These are phyloP conservation scores for Nezara viridula DNA, from an alignment of 2,888 invertebrate species.

Conservation along the genomic window DNA sequence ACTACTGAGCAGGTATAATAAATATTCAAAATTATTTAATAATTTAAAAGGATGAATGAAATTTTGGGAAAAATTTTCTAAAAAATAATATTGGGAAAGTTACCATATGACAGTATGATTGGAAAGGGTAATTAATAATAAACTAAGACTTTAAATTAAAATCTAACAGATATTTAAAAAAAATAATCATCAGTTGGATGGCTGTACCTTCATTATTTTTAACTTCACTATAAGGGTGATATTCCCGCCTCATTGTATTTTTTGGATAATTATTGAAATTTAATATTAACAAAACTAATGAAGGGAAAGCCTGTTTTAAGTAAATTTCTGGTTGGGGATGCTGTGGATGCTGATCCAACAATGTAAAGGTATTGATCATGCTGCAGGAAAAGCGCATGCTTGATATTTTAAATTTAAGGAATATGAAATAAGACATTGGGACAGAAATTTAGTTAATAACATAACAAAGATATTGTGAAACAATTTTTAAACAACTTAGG, in stretches of 20 bases:
- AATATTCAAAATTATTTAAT: background rate
- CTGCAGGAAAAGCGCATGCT: conserved; percentile 44
- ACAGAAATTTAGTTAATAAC: background rate
- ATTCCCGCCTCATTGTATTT: conserved; percentile 19
- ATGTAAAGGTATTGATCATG: conserved; percentile 1
- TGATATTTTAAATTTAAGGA: conserved; percentile 30
- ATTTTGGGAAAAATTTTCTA: background rate
- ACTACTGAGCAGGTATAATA: background rate
- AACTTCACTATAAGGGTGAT: background rate
- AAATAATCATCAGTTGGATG: conserved; percentile 16
- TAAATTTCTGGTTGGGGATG: conserved; percentile 17
- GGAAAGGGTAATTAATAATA: background rate
- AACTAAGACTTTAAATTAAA: conserved; percentile 26
- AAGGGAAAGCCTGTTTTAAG: conserved; percentile 11
- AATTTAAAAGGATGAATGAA: background rate
- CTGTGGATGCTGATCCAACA: background rate
- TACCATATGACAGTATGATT: background rate
- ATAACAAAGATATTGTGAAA: background rate
- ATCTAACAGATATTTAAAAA: background rate
- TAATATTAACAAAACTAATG: conserved; percentile 7
- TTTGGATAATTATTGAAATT: background rate
- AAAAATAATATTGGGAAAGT: background rate
- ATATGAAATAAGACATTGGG: background rate
- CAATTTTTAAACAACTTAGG: background rate
- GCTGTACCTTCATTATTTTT: conserved; percentile 22